Conservation (phyloP, 2,888 invertebrate genomes). For the Phengaris alcon region DNA sequence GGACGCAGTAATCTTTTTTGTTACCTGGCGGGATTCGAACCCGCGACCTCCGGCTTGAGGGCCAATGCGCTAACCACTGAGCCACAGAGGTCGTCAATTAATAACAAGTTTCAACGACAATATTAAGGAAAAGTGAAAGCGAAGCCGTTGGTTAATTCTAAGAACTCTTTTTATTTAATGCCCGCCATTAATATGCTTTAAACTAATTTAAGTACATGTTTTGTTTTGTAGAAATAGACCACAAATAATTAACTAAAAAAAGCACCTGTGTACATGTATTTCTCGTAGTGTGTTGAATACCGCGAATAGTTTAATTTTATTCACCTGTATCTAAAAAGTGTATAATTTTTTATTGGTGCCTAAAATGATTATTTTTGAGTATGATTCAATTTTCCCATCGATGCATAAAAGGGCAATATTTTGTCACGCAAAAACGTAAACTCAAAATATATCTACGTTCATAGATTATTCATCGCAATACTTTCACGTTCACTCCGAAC, state of each 20-base stretch:
- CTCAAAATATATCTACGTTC: neutral
- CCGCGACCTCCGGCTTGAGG: too few relatives aligned
- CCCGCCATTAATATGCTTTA: neutral
- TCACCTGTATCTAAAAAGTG: too few relatives aligned
- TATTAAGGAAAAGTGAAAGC: neutral
- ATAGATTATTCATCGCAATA: conserved; percentile 26
- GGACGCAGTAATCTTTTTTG: too few relatives aligned
- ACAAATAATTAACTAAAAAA: too few relatives aligned
- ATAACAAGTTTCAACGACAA: neutral
- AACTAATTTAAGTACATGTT: too few relatives aligned
- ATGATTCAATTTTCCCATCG: neutral
- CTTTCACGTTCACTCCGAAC: conserved; percentile 27
- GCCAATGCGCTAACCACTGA: too few relatives aligned
- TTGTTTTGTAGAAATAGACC: too few relatives aligned
- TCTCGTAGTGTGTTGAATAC: too few relatives aligned
- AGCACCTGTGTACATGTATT: too few relatives aligned
- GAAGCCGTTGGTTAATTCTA: neutral
- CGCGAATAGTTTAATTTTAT: too few relatives aligned
- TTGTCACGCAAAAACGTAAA: neutral
- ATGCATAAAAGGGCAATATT: conserved; percentile 9
- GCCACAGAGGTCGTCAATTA: neutral
- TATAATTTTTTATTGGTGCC: too few relatives aligned
- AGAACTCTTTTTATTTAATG: neutral
- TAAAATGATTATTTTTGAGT: neutral
- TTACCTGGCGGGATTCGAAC: too few relatives aligned